These are phyloP conservation scores for Catamblyrhynchus diadema DNA, from an alignment of 2,797 vertebrate genomes.

Conservation along the genomic window DNA sequence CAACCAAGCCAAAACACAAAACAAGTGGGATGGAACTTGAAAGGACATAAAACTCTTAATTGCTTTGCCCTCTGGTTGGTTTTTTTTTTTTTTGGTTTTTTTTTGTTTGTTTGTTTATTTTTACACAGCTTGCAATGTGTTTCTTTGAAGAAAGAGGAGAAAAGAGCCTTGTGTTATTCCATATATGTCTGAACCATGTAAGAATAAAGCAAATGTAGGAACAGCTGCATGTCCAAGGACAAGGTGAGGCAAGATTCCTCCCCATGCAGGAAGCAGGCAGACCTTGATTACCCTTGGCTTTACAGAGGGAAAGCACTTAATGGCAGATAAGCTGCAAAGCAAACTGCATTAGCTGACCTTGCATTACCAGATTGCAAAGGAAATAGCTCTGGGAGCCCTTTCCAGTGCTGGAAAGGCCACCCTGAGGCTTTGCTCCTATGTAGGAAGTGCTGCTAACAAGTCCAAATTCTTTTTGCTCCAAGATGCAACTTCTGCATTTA, in stretches of 20 bases:
- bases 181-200: background rate
- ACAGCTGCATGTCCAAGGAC: background rate
- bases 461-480: background rate
- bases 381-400: background rate
- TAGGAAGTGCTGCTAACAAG: background rate
- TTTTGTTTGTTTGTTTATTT: background rate
- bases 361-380: background rate
- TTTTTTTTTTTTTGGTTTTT: no score
- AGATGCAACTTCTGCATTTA: background rate
- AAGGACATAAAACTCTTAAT: background rate
- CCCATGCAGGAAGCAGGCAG: background rate
- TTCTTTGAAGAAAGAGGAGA: background rate
- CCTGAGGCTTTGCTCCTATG: background rate
- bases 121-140: background rate
- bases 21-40: background rate
- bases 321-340: background rate
- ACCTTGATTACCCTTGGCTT: conserved; percentile 27
- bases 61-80: background rate
- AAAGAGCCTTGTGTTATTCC: background rate
- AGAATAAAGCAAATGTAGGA: background rate
- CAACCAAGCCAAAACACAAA: background rate
- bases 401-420: background rate
- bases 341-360: background rate
- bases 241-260: conserved; percentile 1
- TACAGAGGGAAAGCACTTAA: background rate